These are phyloP conservation scores for Mycetomoellerius zeteki DNA, from an alignment of 1,140 invertebrate genomes.

Conservation along the genomic window DNA sequence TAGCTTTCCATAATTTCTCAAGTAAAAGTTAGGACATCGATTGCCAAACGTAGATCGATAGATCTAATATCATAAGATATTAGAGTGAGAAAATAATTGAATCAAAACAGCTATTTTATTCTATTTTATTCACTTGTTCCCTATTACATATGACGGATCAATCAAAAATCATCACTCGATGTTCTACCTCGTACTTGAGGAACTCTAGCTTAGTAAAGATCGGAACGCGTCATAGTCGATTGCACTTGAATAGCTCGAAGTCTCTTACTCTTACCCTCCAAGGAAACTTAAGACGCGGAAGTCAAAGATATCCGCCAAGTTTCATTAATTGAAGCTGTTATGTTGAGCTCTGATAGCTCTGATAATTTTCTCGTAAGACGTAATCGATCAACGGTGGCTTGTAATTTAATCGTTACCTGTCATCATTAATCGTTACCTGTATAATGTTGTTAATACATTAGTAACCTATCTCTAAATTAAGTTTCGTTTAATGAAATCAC, in stretches of 20 bases:
- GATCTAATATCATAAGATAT: no score
- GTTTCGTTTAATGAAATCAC: not conserved
- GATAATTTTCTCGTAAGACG: not conserved
- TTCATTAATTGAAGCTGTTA: slow-evolving; percentile 38
- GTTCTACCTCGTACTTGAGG: no score
- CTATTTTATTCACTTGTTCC: no score
- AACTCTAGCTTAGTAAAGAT: not conserved
- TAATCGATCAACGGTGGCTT: slow-evolving; percentile 9
- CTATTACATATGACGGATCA: no score
- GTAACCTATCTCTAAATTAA: not conserved
- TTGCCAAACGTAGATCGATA: no score
- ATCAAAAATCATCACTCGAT: no score
- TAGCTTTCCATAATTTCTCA: no score
- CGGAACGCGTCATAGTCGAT: slow-evolving; percentile 37
- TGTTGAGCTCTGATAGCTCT: slow-evolving; percentile 5
- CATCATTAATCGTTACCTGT: slow-evolving; percentile 3
- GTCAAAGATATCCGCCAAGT: slow-evolving; percentile 44
- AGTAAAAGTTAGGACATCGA: no score
- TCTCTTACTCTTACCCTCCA: slow-evolving; percentile 13
- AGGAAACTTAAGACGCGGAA: slow-evolving; percentile 19
- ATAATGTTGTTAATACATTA: slow-evolving; percentile 1
- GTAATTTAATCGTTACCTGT: not conserved
- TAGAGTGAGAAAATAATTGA: no score
- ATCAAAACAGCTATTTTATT: no score
- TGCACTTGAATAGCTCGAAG: slow-evolving; percentile 17